phyloP scores from a whole-genome alignment of 2,797 vertebrate species.

The Galago senegalensis region DNA sequence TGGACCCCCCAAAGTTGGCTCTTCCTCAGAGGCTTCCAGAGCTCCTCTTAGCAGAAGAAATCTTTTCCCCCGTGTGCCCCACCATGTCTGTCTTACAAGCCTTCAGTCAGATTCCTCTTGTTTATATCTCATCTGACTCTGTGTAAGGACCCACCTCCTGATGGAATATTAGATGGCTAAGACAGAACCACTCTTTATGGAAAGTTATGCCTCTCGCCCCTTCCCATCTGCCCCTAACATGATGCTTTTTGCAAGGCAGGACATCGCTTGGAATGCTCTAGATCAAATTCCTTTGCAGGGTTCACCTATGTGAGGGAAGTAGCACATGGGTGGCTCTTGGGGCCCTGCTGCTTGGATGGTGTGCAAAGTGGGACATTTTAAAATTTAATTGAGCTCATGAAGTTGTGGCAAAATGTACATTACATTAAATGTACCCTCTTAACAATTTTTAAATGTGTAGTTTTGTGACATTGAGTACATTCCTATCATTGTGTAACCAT shows the following conservation, averaged over 20 bases:
- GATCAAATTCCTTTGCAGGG: background rate
- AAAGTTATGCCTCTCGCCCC: rapidly evolving
- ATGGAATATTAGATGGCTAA: rapidly evolving
- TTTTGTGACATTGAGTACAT: rapidly evolving
- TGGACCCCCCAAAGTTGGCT: too few species aligned
- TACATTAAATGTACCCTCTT: background rate
- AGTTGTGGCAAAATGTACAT: background rate
- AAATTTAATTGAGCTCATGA: background rate
- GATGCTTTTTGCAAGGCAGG: rapidly evolving
- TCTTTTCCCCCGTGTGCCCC: rapidly evolving
- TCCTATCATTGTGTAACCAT: rapidly evolving
- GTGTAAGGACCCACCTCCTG: background rate
- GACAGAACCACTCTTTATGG: too few species aligned
- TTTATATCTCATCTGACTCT: rapidly evolving
- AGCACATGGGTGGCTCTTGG: background rate
- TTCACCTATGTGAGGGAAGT: rapidly evolving
- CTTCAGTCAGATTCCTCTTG: background rate
- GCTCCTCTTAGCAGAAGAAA: background rate
- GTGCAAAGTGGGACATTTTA: background rate
- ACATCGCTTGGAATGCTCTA: rapidly evolving
- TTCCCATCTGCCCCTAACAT: rapidly evolving
- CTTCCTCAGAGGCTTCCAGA: background rate
- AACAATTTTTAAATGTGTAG: background rate
- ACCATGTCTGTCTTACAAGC: rapidly evolving
- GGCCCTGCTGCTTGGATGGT: too few species aligned